Evolutionary conservation across 2,113 vertebrate genomes (phyloP), one percentile per base, ranked within the genome.

Genomic region (Austrofundulus limnaeus): DNA sequence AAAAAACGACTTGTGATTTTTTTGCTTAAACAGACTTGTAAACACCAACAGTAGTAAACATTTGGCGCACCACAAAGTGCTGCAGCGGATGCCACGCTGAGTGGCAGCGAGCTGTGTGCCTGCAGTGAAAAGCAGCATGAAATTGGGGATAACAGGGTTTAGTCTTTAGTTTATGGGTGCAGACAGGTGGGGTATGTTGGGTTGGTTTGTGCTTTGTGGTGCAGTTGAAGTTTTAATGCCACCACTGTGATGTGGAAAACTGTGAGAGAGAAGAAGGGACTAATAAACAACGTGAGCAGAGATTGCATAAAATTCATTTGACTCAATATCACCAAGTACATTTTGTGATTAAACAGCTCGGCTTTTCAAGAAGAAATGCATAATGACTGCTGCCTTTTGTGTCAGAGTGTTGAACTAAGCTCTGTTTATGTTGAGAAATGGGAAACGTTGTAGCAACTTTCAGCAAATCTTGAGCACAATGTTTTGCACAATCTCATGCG

Each of bases 1-100:
- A 81, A 58, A 81, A 77, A 81, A 77, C 14, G 43, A 41, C 59
- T 53, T 56, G 62, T 72, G 67, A 56, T 72, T 80, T 78, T 28
- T 34, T 34, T 34, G 57, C 75, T 75, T 79, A 83, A 84, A 72
- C 81, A 73, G 83, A 82, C 83, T 83, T 85, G 82, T 85, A 86
- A 86, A 86, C 82, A 85, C 78, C 72, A 81, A 67, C 62, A 58
- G 77, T 65, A 58, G 77, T 84, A 85, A 88, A 83, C 76, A 67
- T 67, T 48, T 48, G 67, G 54, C 25, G 7, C 77, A 75, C 75
- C 76, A 31, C 80, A 77, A 53, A 83, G 82, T 70, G 55, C 50
- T 53, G 7, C 54, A 45, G 67, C 1, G 21, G 49, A 53, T 54
- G 31, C 34, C 82, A 75, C 11, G 72, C 80, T 73, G 81, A 61